Conservation (phyloP, 2,113 vertebrate species). For the Propithecus coquereli region DNA sequence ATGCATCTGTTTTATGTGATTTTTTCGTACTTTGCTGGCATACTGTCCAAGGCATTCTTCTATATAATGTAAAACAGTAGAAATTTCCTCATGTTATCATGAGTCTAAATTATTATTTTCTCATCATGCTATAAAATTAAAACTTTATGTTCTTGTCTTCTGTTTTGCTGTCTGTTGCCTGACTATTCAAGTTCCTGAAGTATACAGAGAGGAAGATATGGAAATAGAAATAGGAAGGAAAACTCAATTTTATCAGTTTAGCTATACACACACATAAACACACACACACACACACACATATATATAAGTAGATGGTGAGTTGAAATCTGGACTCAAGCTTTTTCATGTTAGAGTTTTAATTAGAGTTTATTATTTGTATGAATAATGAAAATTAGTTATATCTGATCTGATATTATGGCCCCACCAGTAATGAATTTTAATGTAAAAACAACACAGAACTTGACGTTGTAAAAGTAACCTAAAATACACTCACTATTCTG, state of each 20-base stretch:
- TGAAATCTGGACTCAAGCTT: not conserved
- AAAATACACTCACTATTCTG: not conserved
- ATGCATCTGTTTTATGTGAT: not conserved
- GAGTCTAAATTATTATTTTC: not conserved
- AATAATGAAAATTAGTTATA: not conserved
- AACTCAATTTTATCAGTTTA: not conserved
- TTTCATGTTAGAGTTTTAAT: not conserved
- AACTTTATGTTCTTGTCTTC: not conserved
- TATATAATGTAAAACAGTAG: not conserved
- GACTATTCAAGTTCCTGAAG: not conserved
- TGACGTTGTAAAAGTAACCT: not conserved
- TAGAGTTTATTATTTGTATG: not conserved
- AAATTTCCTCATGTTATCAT: not conserved
- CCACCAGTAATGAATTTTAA: not conserved
- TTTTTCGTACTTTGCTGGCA: slow-evolving; percentile 34
- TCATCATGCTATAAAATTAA: not conserved
- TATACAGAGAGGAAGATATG: not conserved
- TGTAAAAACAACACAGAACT: not conserved
- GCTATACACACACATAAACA: no score
- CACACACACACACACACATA: no score
- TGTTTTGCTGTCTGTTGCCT: not conserved
- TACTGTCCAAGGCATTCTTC: not conserved
- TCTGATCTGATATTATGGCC: not conserved
- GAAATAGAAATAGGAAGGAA: not conserved
- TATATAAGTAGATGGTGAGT: not conserved